Percentiles rank a stretch among this genome's conserved stretches.
phyloP scores from a whole-genome alignment of 2,888 invertebrate genomes.

The Subacronicta megacephala region DNA sequence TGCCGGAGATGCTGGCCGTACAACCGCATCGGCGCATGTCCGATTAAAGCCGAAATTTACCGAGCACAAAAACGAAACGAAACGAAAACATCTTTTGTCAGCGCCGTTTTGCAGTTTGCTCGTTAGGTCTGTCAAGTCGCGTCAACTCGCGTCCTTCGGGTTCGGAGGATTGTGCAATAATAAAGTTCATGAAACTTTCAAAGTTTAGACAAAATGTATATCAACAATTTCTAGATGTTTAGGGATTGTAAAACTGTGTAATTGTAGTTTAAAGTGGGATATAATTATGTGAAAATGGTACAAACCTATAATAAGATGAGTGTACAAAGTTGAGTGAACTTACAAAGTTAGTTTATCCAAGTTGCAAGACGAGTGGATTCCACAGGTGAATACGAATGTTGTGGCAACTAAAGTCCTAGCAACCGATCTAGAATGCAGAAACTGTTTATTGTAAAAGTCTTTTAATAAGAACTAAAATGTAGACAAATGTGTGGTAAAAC shows the following conservation, averaged over 20 bases:
- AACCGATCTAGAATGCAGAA: slow-evolving; percentile 70
- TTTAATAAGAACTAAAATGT: slow-evolving; percentile 48
- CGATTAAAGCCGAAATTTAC: slow-evolving; percentile 32
- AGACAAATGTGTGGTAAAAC: slow-evolving; percentile 51
- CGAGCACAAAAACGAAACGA: slow-evolving; percentile 36
- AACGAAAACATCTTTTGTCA: slow-evolving; percentile 38
- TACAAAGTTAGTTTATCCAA: slow-evolving; percentile 68
- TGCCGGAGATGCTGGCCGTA: too few relatives aligned
- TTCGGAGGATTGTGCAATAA: slow-evolving; percentile 76
- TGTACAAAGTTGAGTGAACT: slow-evolving; percentile 76
- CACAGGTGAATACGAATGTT: slow-evolving; percentile 85
- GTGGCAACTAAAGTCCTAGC: slow-evolving; percentile 84
- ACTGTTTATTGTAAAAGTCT: slow-evolving; percentile 39
- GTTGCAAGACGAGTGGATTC: slow-evolving; percentile 76
- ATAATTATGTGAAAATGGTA: slow-evolving; percentile 26
- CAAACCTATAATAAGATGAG: slow-evolving; percentile 78
- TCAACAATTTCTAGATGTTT: slow-evolving; percentile 12
- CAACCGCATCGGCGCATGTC: too few relatives aligned
- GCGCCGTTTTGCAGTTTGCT: slow-evolving; percentile 46
- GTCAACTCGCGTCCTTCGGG: slow-evolving; percentile 73
- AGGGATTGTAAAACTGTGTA: slow-evolving; percentile 1
- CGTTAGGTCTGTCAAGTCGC: slow-evolving; percentile 56
- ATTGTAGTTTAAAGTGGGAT: slow-evolving; percentile 8
- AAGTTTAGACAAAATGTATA: slow-evolving; percentile 50
- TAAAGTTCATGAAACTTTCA: slow-evolving; percentile 74